Conservation (phyloP, 1,140 invertebrate genomes). For the Galendromus occidentalis region DNA sequence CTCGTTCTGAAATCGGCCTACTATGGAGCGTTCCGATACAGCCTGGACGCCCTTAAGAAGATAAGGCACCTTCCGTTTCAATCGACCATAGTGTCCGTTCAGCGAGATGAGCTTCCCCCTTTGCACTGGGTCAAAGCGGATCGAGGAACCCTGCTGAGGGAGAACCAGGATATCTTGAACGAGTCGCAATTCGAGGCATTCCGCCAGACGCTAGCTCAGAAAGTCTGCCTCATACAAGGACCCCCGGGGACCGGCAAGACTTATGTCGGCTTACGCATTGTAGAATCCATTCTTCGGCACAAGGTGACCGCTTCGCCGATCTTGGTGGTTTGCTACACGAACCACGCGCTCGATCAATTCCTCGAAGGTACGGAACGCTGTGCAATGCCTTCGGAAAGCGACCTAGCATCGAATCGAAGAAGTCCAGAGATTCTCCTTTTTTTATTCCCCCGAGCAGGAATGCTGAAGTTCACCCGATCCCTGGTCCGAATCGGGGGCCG, state of each 20-base stretch:
- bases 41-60: constrained; percentile 26
- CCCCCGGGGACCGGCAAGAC: constrained; percentile 61
- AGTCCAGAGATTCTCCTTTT: not conserved
- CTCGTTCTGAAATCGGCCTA: constrained; percentile 23
- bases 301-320: constrained; percentile 32
- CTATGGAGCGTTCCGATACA: constrained; percentile 32
- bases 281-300: constrained; percentile 25
- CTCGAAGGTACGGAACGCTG: constrained; percentile 41
- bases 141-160: constrained; percentile 20
- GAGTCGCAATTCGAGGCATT: constrained; percentile 31
- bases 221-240: constrained; percentile 47
- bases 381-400: too few species aligned
- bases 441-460: constrained; percentile 21
- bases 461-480: constrained; percentile 28
- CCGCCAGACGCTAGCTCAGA: constrained; percentile 28
- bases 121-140: constrained; percentile 1
- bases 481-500: constrained; percentile 51
- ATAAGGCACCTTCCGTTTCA: constrained; percentile 24
- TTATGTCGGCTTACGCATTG: constrained; percentile 36
- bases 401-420: too few species aligned
- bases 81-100: constrained; percentile 14
- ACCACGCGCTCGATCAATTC: constrained; percentile 73
- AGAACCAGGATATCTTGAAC: constrained; percentile 24
- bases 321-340: constrained; percentile 60
- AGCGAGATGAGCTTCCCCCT: not conserved